A percentile compares a stretch with the other conserved stretches of the same genome.
phyloP scores from a whole-genome alignment of 1,140 invertebrate genomes.

The Lordiphosa mommai region DNA sequence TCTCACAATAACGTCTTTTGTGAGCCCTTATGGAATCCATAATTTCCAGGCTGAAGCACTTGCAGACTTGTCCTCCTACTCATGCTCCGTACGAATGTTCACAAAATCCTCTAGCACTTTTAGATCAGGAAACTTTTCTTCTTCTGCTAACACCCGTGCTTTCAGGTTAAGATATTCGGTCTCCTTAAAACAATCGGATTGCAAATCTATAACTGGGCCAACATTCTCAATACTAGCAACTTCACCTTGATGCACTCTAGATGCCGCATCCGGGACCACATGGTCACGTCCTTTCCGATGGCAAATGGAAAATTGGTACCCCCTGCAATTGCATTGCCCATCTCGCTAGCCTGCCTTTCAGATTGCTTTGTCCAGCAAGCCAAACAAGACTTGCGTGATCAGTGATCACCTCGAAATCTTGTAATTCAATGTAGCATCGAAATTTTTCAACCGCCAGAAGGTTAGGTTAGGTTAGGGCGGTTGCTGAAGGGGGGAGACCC shows the following conservation, averaged over 20 bases:
- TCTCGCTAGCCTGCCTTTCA: not conserved
- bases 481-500: too few species aligned
- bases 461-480: too few species aligned
- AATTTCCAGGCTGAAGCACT: not conserved
- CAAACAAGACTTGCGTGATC: constrained; percentile 3
- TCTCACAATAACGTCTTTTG: not conserved
- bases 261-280: constrained; percentile 5
- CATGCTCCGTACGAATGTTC: not conserved
- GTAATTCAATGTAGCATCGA: constrained; percentile 6
- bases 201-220: not conserved
- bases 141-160: not conserved
- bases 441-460: too few species aligned
- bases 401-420: constrained; percentile 12
- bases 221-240: not conserved
- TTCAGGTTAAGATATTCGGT: not conserved
- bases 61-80: not conserved
- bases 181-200: not conserved
- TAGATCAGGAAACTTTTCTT: not conserved
- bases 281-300: constrained; percentile 7
- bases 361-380: constrained; percentile 1
- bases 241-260: not conserved
- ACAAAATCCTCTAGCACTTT: not conserved
- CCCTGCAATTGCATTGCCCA: constrained; percentile 3
- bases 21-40: not conserved
- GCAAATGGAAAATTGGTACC: not conserved